These are phyloP conservation scores for Riparia riparia DNA, from an alignment of 2,113 vertebrate species.

Conservation along the genomic window DNA sequence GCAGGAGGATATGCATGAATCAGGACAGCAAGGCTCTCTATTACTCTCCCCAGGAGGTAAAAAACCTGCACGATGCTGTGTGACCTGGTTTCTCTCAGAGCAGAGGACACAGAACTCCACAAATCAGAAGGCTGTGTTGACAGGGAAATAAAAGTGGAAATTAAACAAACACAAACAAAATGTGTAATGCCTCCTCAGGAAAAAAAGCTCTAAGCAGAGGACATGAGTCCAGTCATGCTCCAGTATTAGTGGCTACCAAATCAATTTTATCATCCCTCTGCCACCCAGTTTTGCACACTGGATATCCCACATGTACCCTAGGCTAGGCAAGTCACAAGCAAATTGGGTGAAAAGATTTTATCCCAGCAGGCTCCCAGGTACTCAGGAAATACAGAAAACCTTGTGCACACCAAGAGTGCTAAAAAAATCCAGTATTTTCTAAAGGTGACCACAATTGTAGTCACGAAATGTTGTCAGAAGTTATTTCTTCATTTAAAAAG, in stretches of 20 bases:
- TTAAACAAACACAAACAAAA: not conserved
- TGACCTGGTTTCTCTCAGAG: not conserved
- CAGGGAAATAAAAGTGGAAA: not conserved
- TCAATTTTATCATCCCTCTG: not conserved
- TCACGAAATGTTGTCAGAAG: not conserved
- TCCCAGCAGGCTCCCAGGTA: not conserved
- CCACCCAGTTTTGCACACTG: not conserved
- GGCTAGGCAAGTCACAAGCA: not conserved
- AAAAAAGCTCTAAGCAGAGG: not conserved
- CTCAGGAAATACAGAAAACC: not conserved
- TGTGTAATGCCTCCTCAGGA: not conserved
- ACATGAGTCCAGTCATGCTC: not conserved
- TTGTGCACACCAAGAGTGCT: not conserved
- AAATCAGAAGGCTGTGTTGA: not conserved
- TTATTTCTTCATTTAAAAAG: not conserved
- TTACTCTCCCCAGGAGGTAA: not conserved
- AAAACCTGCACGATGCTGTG: rapidly evolving
- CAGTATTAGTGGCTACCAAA: not conserved
- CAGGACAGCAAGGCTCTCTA: not conserved
- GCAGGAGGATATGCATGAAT: constrained; percentile 8
- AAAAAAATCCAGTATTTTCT: not conserved
- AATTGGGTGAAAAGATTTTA: not conserved
- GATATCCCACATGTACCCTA: rapidly evolving
- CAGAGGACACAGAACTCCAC: not conserved
- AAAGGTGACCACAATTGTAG: not conserved